These are phyloP conservation scores for Nesogale talazaci DNA, from an alignment of 2,113 vertebrate genomes.

Conservation along the genomic window DNA sequence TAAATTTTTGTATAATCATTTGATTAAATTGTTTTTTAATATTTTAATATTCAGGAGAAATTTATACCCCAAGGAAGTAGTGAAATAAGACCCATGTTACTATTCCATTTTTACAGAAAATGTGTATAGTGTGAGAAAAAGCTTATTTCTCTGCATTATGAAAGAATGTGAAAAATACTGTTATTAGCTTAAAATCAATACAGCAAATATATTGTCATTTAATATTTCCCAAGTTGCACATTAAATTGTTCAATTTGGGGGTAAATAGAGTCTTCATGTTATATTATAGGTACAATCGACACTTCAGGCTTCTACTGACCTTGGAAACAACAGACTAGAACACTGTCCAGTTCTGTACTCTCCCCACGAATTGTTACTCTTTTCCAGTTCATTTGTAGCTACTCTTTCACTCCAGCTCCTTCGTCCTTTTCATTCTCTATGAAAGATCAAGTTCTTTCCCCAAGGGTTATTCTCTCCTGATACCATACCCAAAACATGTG, in stretches of 20 bases:
- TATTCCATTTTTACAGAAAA: not conserved
- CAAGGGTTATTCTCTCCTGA: too few species aligned
- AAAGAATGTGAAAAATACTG: not conserved
- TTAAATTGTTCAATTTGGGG: not conserved
- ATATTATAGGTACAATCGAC: not conserved
- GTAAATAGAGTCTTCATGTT: not conserved
- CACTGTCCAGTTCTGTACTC: too few species aligned
- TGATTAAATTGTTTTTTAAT: not conserved
- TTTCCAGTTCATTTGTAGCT: too few species aligned
- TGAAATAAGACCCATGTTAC: not conserved
- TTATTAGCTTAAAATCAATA: conserved; percentile 26
- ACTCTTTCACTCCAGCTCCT: too few species aligned
- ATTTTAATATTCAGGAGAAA: not conserved
- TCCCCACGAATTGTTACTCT: too few species aligned
- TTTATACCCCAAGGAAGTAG: not conserved
- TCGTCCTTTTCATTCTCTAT: too few species aligned
- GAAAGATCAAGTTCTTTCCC: too few species aligned
- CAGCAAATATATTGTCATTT: not conserved
- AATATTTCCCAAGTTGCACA: not conserved
- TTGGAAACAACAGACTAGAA: too few species aligned
- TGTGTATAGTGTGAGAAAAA: not conserved
- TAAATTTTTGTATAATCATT: not conserved
- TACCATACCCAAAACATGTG: too few species aligned
- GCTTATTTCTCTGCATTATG: not conserved
- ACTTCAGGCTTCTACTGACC: too few species aligned